Evolutionary conservation across 2,797 vertebrate species (phyloP).

Genomic region (Megalops cyprinoides): DNA sequence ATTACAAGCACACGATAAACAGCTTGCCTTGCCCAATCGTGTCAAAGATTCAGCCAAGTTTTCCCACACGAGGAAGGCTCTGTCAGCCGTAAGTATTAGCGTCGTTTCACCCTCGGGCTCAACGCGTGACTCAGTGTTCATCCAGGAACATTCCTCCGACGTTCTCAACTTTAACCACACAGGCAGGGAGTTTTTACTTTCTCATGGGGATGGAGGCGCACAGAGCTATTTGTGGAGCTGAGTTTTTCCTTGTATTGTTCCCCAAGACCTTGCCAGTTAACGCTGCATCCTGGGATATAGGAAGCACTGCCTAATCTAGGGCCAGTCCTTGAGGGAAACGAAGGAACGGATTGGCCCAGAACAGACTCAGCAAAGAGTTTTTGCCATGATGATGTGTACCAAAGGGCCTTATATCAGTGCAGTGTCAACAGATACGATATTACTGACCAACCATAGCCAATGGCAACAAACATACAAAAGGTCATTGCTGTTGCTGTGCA

Average conservation of each 20-base stretch:
- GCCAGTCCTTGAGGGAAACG: neutral
- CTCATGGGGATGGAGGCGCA: neutral
- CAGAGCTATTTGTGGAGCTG: neutral
- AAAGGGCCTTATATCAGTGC: too few species aligned
- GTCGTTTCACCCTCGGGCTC: neutral
- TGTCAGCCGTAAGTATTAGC: neutral
- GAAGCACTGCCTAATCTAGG: neutral
- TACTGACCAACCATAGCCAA: too few species aligned
- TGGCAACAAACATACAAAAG: too few species aligned
- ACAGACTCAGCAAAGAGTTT: too few species aligned
- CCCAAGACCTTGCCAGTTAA: neutral
- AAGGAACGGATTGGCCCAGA: too few species aligned
- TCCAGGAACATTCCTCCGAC: neutral
- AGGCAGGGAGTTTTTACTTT: neutral
- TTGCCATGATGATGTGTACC: too few species aligned
- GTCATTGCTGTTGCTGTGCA: too few species aligned
- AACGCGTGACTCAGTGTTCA: neutral
- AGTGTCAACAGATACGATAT: too few species aligned
- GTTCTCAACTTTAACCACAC: neutral
- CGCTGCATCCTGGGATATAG: neutral
- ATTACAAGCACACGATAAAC: neutral
- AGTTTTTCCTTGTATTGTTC: conserved; percentile 1
- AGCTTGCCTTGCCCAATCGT: neutral
- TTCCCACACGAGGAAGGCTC: neutral
- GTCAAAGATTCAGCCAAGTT: neutral